Evolutionary conservation across 2,888 invertebrate genomes (phyloP), one percentile per base, ranked within the genome.

Genomic region (Pyrochroa serraticornis): DNA sequence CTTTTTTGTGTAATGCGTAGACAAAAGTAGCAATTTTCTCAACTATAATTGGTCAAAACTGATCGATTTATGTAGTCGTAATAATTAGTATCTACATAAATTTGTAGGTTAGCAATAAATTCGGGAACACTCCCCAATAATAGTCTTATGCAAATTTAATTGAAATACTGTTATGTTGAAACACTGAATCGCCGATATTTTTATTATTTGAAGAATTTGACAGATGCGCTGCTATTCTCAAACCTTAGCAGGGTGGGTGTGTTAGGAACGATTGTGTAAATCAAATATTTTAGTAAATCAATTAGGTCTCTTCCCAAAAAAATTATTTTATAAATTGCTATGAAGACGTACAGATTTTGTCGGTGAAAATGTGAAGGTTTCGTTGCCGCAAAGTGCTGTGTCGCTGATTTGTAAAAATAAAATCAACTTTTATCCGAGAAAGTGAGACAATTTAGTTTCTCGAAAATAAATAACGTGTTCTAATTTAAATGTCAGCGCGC

Each of bases 11-110:
- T 30, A 55, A 55, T 50, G 52, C 39, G 38, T 46, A 63, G 53
- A 61, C 61, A 59, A 22, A 22, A 22, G 22, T 22, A 22, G 58
- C 57, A 64, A 61, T 62, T 60, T 54, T 54, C 41, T 51, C 32
- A 37, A 60, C 58, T 50, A 59, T 62, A 64, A 64, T 66, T 64
- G 56, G 54, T 56, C 57, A 51, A 42, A 45, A 49, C 57, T 45
- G 62, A 63, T 62, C 55, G 62, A 62, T 63, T 63, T 63, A 60
- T 60, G 58, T 56, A 41, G 63, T 60, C 56, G 56, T 60, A 59
- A 59, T 64, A 63, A 66, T 63, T 60, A 63, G 63, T 62, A 60
- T 65, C 52, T 43, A 42, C 31, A 36, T 37, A 62, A 57, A 51
- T 64, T 65, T 65, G 64, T 61, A 41, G 53, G 62, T 58, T 53